Evolutionary conservation across 2,113 vertebrate genomes (phyloP).

Genomic region (Anhinga rufa): DNA sequence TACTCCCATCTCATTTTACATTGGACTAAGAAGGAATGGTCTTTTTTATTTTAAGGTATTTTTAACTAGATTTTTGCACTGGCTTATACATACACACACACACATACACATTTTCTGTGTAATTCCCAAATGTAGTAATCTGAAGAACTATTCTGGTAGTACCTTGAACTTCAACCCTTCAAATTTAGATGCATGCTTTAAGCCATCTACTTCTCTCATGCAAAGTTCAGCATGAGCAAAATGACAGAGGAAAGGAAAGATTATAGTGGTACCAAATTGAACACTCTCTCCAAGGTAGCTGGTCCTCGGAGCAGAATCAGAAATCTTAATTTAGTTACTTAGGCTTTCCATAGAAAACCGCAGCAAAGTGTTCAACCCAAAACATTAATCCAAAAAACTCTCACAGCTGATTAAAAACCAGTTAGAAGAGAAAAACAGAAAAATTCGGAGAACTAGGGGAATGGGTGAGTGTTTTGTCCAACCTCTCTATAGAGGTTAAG

Average conservation of each 20-base stretch:
- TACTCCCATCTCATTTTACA: not conserved
- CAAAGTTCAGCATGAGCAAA: not conserved
- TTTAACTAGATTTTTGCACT: not conserved
- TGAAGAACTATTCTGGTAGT: not conserved
- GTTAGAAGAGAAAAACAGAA: not conserved
- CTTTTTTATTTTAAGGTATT: not conserved
- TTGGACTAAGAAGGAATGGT: not conserved
- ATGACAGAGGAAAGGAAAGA: not conserved
- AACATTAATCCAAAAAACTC: not conserved
- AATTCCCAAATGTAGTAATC: not conserved
- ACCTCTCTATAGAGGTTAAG: not conserved
- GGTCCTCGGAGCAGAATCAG: not conserved
- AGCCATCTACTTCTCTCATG: not conserved
- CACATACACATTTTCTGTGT: not conserved
- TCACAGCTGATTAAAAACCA: not conserved
- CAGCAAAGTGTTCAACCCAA: not conserved
- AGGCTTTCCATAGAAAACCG: not conserved
- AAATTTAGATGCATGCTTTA: not conserved
- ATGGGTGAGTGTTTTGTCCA: not conserved
- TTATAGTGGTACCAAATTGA: not conserved
- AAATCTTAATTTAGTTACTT: not conserved
- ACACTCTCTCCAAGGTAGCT: not conserved
- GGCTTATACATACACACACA: fast-evolving
- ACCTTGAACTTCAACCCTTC: not conserved
- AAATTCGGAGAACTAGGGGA: not conserved